Base-by-base conservation (phyloP, 2,888 invertebrate genomes). In the Sinodicranocentrus sp. region DNA sequence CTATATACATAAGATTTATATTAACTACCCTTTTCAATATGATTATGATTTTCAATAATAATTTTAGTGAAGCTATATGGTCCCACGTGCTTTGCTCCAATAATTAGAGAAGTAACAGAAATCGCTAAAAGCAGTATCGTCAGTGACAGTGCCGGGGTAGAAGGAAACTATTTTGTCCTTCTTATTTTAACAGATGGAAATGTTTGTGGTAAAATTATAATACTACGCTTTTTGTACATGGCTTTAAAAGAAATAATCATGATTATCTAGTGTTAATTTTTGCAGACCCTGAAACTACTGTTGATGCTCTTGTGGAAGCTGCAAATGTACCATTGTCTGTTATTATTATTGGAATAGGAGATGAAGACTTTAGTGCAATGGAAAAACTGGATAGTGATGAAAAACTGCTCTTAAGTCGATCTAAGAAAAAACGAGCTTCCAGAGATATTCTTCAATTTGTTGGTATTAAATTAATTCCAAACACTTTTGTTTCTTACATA, bases 391-490 rank as follows among this genome's bases (percentile, higher is more conserved):
- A 84, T 28, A 76, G 80, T 57, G 84, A 84, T 48, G 80, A 80
- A 8, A 82, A 77, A 17, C 67, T 80, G 2, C 44, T 84, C 33
- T 70, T 67, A 72, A 82, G 54, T 61, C n/a, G 57, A 19, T 54
- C 71, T 0, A 43, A 43, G 13, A 25, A 91, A 0, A 89, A 89
- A 44, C 89, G 88, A 72, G 92, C 92, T 61, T 90, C 90, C 68
- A 89, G 92, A 83, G 92, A 92, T 89, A 92, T 92, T 87, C 92
- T 92, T 1, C 92, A 92, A 90, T 92, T 92, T 90, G 92, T 92
- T 33, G 84, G 79, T 78, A 61, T 48, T 57, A 26, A 5, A 21
- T 70, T n/a, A n/a, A 17, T 67, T 15, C 43, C 6, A n/a, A n/a
- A n/a, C n/a, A n/a, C n/a, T n/a, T n/a, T n/a, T n/a, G n/a, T n/a